Evolutionary conservation across 1,140 invertebrate species (phyloP), one percentile per base, ranked within the genome.

Genomic region (Rhopalosiphum padi): DNA sequence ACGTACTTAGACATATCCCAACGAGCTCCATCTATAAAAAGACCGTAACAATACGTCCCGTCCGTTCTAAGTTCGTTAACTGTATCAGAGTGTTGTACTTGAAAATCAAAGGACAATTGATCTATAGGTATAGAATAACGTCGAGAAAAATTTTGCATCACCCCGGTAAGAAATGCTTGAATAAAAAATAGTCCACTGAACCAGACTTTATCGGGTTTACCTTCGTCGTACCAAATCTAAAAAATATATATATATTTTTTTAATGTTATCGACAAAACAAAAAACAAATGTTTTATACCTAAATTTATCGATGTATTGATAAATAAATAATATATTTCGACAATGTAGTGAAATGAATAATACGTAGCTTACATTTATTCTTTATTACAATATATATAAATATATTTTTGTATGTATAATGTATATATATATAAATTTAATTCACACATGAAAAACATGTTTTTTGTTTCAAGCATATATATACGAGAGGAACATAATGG

Each of bases 151-250:
- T 99, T 99, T 95, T 99, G 98, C 94, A 98, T 97, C 2, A 97
- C 97, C 7, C 97, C 98, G 21, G 98, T 99, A 30, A 99, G 96
- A 95, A 99, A 99, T 1, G 98, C 98, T 90, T 99, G 98, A 0
- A 98, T 98, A 95, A 99, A 99, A 94, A 98, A 99, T 95, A 99
- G 99, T 22, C 98, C 98, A 1, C 98, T 98, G 9, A 99, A 96
- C 99, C 98, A 99, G 95, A 98, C 99, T 1, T 96, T 97, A 0
- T 96, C 93, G 7, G 98, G 98, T 95, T 98, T 98, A 6, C 97
- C 97, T 82, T 97, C 94, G 41, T 96, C 95, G 94, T 97, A 96
- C 98, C 98, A 99, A 53, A 96, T 95, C 95, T 97, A 95, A 53
- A 94, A 91, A 11, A 46, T 1, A 82, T 82, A 35, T 9, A 43